Base-by-base conservation (phyloP, 2,113 vertebrate genomes). In the Hucho hucho region DNA sequence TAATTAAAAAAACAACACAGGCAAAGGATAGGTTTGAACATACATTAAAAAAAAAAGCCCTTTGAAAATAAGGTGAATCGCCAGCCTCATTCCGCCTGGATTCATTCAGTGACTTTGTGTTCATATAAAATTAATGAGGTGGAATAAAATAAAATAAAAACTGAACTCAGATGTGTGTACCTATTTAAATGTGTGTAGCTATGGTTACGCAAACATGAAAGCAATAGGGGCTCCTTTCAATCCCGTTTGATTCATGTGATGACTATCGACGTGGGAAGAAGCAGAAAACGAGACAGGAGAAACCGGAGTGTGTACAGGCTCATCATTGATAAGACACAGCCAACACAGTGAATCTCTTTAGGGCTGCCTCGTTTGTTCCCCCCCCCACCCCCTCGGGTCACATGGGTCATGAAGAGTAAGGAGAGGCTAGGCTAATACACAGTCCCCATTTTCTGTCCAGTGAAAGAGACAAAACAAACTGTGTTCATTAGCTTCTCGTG, bases 151-250 rank as follows among this genome's bases (percentile, higher is more conserved):
- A 14, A 59, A n/a, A 53, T 14, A 59, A 59, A n/a, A 59, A 59
- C 20, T n/a, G 58, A 53, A 83, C 88, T 88, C 84, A 79, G 87
- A 90, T 88, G 81, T 75, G 85, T 83, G 91, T 90, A 92, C 90
- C 87, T 91, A 86, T 93, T 92, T 85, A 89, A 90, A 90, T 84
- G 81, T 87, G 84, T 37, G 91, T 93, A 87, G 77, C 91, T 89
- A 92, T 93, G 92, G 92, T 91, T 88, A 92, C 92, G 28, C 88
- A 90, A 91, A 93, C 89, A 92, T 93, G 90, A 92, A 92, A 92
- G 91, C 88, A 79, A 76, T 73, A 69, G 73, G 66, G 63, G 77
- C 83, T 83, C 80, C 86, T 85, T 90, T 88, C 83, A 86, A 82
- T 79, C 81, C 83, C 74, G 78, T 88, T 80, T 86, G 80, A 91